These are phyloP conservation scores for Drosophila sp. DNA, from an alignment of 1,140 invertebrate species.

Conservation along the genomic window DNA sequence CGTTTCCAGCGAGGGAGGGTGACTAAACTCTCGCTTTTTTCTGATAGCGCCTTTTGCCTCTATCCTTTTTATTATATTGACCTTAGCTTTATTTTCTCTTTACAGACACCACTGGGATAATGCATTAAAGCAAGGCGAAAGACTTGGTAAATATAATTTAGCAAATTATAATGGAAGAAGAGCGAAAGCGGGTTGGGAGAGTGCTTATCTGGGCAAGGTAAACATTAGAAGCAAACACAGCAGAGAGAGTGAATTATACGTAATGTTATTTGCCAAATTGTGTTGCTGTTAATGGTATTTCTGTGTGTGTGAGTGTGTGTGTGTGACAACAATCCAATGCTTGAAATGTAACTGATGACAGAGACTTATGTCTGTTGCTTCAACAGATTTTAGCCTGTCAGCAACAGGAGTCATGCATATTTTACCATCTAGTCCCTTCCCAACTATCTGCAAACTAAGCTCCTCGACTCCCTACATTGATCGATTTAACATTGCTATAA, in stretches of 20 bases:
- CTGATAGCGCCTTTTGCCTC: too few relatives aligned
- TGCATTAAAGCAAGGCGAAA: slow-evolving; percentile 32
- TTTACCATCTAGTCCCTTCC: background rate
- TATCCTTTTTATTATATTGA: slow-evolving; percentile 10
- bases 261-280: slow-evolving; percentile 29
- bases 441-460: background rate
- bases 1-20: too few relatives aligned
- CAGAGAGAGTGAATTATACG: slow-evolving; percentile 27
- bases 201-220: slow-evolving; percentile 9
- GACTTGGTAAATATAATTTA: slow-evolving; percentile 42
- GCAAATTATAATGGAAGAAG: slow-evolving; percentile 9
- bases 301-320: slow-evolving; percentile 5
- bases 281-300: slow-evolving; percentile 1
- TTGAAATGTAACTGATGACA: slow-evolving; percentile 32
- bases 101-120: slow-evolving; percentile 35
- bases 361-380: slow-evolving; percentile 19
- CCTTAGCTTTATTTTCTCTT: slow-evolving; percentile 36
- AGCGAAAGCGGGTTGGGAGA: too few relatives aligned
- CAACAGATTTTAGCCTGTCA: slow-evolving; percentile 25
- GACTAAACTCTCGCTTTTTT: too few relatives aligned
- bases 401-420: slow-evolving; percentile 13
- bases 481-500: slow-evolving; percentile 4
- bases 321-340: slow-evolving; percentile 7
- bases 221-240: slow-evolving; percentile 28
- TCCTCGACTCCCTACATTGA: background rate